Evolutionary conservation across 2,113 vertebrate species (phyloP).

Genomic region (Heterocephalus glaber): DNA sequence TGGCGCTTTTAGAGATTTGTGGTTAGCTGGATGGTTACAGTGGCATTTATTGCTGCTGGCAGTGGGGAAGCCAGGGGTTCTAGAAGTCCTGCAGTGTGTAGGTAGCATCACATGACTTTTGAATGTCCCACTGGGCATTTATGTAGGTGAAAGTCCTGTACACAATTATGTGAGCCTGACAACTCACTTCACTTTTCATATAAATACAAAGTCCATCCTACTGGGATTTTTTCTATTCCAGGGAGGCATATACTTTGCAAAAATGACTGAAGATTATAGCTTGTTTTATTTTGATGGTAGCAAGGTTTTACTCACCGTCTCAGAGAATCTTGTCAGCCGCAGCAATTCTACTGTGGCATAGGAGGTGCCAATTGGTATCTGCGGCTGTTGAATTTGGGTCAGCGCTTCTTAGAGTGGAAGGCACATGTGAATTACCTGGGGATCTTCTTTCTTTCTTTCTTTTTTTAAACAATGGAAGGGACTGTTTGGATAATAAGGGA

Average conservation of each 20-base stretch:
- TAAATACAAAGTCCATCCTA: conserved; percentile 34
- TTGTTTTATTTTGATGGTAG: conserved; percentile 48
- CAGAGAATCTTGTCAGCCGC: background rate
- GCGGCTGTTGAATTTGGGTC: conserved; percentile 54
- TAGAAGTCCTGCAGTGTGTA: background rate
- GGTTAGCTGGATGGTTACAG: background rate
- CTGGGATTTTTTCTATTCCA: conserved; percentile 64
- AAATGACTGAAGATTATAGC: conserved; percentile 51
- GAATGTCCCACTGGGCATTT: background rate
- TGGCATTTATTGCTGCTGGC: background rate
- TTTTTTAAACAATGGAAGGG: conserved; percentile 43
- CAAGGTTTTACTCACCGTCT: conserved; percentile 8
- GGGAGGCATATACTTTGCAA: conserved; percentile 58
- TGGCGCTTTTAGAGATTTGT: background rate
- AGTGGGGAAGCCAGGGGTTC: background rate
- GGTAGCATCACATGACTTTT: background rate
- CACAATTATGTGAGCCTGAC: conserved; percentile 14
- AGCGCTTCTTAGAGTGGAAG: conserved; percentile 11
- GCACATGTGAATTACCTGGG: conserved; percentile 11
- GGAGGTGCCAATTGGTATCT: background rate
- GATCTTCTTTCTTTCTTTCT: conserved; percentile 6
- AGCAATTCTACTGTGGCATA: background rate
- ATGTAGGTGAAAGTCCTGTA: background rate
- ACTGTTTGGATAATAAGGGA: conserved; percentile 47
- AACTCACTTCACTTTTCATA: conserved; percentile 44